Base-by-base conservation (phyloP, 2,888 invertebrate species). In the Prosapia bicincta region DNA sequence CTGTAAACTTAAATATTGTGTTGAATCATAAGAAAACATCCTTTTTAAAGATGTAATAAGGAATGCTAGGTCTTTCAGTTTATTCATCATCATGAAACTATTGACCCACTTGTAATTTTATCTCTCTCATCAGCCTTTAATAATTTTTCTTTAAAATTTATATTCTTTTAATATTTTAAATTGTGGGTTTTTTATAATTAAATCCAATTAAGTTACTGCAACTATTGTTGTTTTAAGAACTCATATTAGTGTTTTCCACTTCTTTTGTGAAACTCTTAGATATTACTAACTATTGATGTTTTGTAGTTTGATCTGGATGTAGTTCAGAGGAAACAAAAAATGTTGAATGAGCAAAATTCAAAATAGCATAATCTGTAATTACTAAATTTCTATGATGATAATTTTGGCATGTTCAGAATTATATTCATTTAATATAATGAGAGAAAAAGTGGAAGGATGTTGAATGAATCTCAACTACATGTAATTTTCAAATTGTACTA, bases 1-100 rank as follows among this genome's bases (percentile, higher is more conserved):
- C 28, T 54, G 43, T 68, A 54, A 68, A 68, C 72, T 74, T 54
- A 65, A 74, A 69, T 69, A 69, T 74, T 26, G 69, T 69, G 69
- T 68, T 68, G 28, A 30, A 43, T 20, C 26, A 67, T 68, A 67
- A 67, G 26, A 54, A 68, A 69, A 66, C 74, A 69, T 30, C 69
- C 32, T 15, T 54, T 54, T 54, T 54, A 30, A 65, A 65, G 69
- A 54, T 69, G 28, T 65, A 69, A 54, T 54, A 54, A 20, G 54
- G 20, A 54, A 54, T 54, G 54, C 20, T 71, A 79, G 69, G 78
- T 76, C 78, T 79, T 79, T 76, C 77, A 77, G 71, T 72, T 73
- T 74, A 75, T 77, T 78, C 72, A 54, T 66, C 65, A 73, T 76
- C 73, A 76, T 76, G 73, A 65, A 54, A 71, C 71, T 66, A 72